phyloP scores from a whole-genome alignment of 2,113 vertebrate species.

The Choloepus hoffmanni region DNA sequence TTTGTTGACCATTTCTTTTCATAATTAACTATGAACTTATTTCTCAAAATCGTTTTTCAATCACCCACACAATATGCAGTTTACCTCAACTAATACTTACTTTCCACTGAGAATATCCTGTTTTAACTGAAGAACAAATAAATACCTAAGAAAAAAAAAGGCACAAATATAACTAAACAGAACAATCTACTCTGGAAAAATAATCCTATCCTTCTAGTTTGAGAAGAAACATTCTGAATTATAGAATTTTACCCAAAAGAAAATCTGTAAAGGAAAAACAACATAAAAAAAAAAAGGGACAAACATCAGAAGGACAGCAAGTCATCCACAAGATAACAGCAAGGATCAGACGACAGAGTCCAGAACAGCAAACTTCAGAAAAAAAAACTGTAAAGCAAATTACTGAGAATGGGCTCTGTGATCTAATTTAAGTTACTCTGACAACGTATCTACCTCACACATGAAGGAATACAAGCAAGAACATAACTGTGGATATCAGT shows the following conservation, averaged over 20 bases:
- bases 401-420: background rate
- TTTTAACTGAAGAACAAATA: constrained; percentile 98
- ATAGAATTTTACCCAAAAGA: constrained; percentile 39
- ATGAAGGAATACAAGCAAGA: background rate
- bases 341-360: background rate
- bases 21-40: constrained; percentile 20
- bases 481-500: background rate
- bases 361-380: background rate
- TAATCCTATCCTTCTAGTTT: constrained; percentile 9
- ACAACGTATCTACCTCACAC: background rate
- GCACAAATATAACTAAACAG: constrained; percentile 57
- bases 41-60: constrained; percentile 55
- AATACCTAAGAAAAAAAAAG: constrained; percentile 90
- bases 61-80: constrained; percentile 37
- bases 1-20: background rate
- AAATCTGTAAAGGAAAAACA: background rate
- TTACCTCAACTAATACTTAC: constrained; percentile 88
- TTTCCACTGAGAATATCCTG: constrained; percentile 98
- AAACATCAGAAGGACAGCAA: background rate
- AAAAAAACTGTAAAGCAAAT: background rate
- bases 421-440: background rate
- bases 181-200: constrained; percentile 38
- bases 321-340: background rate
- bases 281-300: background rate
- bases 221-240: constrained; percentile 44